A percentile compares a stretch with the other conserved stretches of the same genome.
Conservation (phyloP, 2,797 vertebrate species). For the Trichosurus vulpecula region DNA sequence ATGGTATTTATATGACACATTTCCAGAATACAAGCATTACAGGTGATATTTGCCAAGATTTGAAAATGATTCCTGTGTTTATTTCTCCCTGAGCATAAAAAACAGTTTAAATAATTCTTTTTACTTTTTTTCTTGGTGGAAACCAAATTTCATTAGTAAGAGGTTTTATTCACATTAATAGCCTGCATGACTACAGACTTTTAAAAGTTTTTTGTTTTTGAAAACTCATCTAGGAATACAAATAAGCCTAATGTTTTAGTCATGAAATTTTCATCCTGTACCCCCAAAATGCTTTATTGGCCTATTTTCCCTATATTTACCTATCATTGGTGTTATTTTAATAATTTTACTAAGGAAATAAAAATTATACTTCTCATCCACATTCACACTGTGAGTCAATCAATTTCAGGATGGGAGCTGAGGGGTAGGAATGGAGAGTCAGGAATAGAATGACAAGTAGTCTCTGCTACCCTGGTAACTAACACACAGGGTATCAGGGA, state of each 20-base stretch:
- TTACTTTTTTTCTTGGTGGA: background rate
- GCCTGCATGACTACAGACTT: background rate
- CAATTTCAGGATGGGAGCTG: background rate
- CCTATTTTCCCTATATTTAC: background rate
- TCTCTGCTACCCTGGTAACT: background rate
- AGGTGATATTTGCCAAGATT: slow-evolving; percentile 52
- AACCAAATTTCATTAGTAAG: background rate
- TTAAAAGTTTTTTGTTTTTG: background rate
- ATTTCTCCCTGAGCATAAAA: slow-evolving; percentile 18
- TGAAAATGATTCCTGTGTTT: slow-evolving; percentile 5
- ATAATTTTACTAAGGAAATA: background rate
- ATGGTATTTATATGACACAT: background rate
- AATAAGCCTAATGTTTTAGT: background rate
- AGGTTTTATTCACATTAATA: background rate
- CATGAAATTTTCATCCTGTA: background rate
- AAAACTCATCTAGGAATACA: background rate
- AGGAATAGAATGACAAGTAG: background rate
- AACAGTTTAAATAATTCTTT: slow-evolving; percentile 9
- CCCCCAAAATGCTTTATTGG: background rate
- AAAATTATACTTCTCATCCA: background rate
- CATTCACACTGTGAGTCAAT: background rate
- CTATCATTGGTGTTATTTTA: background rate
- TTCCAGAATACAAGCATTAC: slow-evolving; percentile 15
- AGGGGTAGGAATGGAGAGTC: background rate
- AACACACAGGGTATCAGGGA: accelerated